Percentiles rank a stretch among this genome's conserved stretches.
phyloP scores from a whole-genome alignment of 2,113 vertebrate species.

The Datnioides undecimradiatus region DNA sequence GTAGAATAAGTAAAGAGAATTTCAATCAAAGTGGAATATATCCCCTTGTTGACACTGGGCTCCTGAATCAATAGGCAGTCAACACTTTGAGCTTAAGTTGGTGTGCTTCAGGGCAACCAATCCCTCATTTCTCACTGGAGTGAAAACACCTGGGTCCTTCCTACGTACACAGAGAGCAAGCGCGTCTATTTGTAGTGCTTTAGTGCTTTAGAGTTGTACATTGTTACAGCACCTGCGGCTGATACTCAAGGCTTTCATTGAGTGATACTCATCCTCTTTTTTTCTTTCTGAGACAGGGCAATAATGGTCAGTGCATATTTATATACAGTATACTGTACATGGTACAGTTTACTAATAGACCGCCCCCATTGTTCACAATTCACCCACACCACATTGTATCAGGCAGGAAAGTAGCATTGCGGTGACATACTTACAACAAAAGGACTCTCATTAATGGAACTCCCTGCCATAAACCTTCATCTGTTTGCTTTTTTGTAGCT shows the following conservation, averaged over 20 bases:
- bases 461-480: background rate
- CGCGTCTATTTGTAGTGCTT: constrained; percentile 44
- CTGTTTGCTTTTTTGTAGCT: too few species aligned
- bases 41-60: constrained; percentile 73
- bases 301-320: background rate
- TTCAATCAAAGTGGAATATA: constrained; percentile 79
- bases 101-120: constrained; percentile 62
- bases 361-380: background rate
- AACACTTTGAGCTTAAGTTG: constrained; percentile 73
- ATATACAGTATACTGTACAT: background rate
- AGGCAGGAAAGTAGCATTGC: background rate
- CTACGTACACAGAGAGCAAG: constrained; percentile 49
- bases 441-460: background rate
- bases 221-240: constrained; percentile 21
- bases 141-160: constrained; percentile 63
- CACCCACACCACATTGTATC: background rate
- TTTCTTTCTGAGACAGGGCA: background rate
- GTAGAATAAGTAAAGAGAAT: constrained; percentile 79
- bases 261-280: constrained; percentile 3
- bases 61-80: constrained; percentile 76
- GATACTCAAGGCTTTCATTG: constrained; percentile 14
- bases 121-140: constrained; percentile 58
- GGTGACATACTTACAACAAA: background rate
- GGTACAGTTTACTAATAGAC: background rate
- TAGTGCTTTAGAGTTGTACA: constrained; percentile 37